Evolutionary conservation across 2,888 invertebrate genomes (phyloP).

Genomic region (Eurytoma adleriae): DNA sequence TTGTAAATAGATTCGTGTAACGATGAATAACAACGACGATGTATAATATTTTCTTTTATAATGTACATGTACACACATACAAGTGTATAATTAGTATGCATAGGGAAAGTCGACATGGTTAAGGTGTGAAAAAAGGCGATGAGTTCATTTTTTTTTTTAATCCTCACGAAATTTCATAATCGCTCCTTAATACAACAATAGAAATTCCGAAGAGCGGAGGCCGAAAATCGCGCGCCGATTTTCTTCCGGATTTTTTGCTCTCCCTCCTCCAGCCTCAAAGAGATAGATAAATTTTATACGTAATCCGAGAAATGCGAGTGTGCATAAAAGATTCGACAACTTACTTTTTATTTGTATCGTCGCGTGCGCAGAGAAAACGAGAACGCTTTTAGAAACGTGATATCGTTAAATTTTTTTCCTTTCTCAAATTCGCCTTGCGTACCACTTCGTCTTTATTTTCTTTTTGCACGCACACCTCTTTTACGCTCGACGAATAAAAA

Average conservation of each 20-base stretch:
- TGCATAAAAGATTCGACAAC: no score
- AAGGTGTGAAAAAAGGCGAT: constrained; percentile 50
- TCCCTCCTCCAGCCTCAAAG: no score
- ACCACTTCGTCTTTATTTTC: constrained; percentile 10
- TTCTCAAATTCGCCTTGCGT: constrained; percentile 11
- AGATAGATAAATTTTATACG: constrained; percentile 1
- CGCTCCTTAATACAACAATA: constrained; percentile 13
- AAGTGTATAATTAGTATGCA: constrained; percentile 51
- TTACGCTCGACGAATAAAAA: no score
- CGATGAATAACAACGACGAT: constrained; percentile 71
- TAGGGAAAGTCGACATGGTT: constrained; percentile 43
- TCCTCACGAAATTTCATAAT: constrained; percentile 27
- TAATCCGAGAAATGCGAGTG: no score
- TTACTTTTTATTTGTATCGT: not conserved
- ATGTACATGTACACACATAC: constrained; percentile 56
- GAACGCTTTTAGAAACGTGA: no score
- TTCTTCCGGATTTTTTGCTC: not conserved
- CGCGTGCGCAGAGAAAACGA: no score
- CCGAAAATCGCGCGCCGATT: constrained; percentile 32
- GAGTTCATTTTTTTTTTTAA: not conserved
- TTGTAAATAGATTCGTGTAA: constrained; percentile 69
- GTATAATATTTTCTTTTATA: constrained; percentile 60
- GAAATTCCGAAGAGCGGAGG: constrained; percentile 44
- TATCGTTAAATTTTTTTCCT: constrained; percentile 1
- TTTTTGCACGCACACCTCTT: not conserved